Percentiles rank a stretch among this genome's conserved stretches.
These are phyloP conservation scores for Zophobas morio DNA, from an alignment of 1,140 invertebrate genomes.

Conservation along the genomic window DNA sequence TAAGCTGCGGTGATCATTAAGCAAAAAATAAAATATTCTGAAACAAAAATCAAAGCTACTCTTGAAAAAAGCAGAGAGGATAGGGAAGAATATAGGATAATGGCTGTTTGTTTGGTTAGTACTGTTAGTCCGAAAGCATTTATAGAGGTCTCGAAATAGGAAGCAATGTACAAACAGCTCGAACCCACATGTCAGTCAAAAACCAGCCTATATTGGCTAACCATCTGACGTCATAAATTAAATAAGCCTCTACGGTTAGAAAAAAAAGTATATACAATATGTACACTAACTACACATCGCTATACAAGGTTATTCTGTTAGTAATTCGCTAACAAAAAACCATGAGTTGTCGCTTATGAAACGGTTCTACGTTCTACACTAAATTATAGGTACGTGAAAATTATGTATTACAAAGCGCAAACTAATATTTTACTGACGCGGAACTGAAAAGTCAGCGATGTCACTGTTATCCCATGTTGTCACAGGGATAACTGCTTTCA, in stretches of 20 bases:
- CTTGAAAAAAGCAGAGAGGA: constrained; percentile 17
- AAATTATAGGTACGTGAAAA: no score
- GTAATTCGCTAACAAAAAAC: constrained; percentile 17
- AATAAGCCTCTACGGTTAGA: constrained; percentile 36
- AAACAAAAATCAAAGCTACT: constrained; percentile 18
- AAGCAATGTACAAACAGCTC: constrained; percentile 66
- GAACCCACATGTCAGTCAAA: constrained; percentile 62
- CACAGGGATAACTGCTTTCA: no score
- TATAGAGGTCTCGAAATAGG: constrained; percentile 62
- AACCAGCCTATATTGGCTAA: constrained; percentile 60
- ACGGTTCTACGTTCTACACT: no score
- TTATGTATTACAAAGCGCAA: constrained; percentile 3
- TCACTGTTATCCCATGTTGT: no score
- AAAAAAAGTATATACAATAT: constrained; percentile 24
- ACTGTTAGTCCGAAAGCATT: constrained; percentile 14
- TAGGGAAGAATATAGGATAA: background rate
- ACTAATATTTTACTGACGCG: background rate
- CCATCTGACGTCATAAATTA: constrained; percentile 50
- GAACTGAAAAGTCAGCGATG: background rate
- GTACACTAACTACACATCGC: constrained; percentile 15
- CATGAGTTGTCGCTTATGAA: background rate
- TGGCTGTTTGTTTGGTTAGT: constrained; percentile 35
- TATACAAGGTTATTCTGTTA: constrained; percentile 20
- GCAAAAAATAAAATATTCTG: constrained; percentile 2
- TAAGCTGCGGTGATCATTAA: constrained; percentile 24